Evolutionary conservation across 2,888 invertebrate species (phyloP).

Genomic region (Deroplatys truncata): DNA sequence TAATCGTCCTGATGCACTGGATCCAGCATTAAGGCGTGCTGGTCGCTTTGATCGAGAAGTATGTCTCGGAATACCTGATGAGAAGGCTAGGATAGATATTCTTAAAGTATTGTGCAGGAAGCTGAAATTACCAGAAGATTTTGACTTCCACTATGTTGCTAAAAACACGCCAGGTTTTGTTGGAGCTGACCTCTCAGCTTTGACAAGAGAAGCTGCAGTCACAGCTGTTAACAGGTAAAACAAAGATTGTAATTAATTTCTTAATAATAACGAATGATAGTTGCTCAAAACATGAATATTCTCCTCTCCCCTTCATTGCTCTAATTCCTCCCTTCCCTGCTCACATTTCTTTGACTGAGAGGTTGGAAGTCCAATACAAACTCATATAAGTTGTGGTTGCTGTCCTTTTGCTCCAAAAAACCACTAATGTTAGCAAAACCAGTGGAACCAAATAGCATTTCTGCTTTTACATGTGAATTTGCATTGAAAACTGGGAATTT

Average conservation of each 20-base stretch:
- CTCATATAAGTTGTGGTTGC: too few species aligned
- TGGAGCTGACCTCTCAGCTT: conserved; percentile 85
- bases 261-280: too few species aligned
- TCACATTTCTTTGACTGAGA: too few species aligned
- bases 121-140: conserved; percentile 62
- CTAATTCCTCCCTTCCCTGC: too few species aligned
- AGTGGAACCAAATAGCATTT: too few species aligned
- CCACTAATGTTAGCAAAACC: too few species aligned
- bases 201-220: conserved; percentile 84
- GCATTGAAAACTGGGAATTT: too few species aligned
- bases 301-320: too few species aligned
- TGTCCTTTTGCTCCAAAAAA: too few species aligned
- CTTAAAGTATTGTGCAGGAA: conserved; percentile 66
- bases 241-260: not conserved
- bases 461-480: too few species aligned
- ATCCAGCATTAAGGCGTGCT: conserved; percentile 85
- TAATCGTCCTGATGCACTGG: conserved; percentile 86
- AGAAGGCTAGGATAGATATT: conserved; percentile 75
- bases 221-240: conserved; percentile 70
- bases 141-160: conserved; percentile 71
- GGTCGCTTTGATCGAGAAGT: conserved; percentile 95
- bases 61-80: conserved; percentile 87
- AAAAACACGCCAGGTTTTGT: conserved; percentile 92
- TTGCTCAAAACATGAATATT: too few species aligned
- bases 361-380: too few species aligned